Evolutionary conservation across 2,888 invertebrate species (phyloP).

Genomic region (Meandrusa payeni): DNA sequence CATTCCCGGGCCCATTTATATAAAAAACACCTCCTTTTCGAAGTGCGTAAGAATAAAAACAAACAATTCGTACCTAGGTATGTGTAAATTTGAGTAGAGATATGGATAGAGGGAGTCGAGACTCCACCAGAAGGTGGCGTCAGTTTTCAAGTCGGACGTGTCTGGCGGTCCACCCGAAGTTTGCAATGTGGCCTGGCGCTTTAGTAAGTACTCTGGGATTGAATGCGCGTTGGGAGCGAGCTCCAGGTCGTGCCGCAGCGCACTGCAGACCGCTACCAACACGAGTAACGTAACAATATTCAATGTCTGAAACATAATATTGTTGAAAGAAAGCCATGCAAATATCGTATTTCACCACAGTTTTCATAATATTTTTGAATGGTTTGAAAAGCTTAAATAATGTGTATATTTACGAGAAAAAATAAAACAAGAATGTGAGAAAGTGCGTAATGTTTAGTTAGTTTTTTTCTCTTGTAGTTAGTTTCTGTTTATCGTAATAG

Average conservation of each 20-base stretch:
- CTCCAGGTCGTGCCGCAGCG: background rate
- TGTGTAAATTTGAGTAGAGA: constrained; percentile 4
- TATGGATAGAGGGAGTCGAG: constrained; percentile 11
- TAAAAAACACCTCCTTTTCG: too few species aligned
- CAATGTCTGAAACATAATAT: constrained; percentile 19
- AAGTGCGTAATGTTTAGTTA: too few species aligned
- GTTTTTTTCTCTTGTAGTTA: too few species aligned
- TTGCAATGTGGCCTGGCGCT: constrained; percentile 14
- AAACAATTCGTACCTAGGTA: constrained; percentile 5
- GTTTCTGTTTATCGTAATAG: too few species aligned
- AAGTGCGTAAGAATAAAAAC: too few species aligned
- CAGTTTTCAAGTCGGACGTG: constrained; percentile 32
- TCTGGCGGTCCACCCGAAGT: constrained; percentile 13
- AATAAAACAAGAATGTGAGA: too few species aligned
- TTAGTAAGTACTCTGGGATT: constrained; percentile 12
- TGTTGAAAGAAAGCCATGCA: too few species aligned
- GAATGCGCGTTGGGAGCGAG: constrained; percentile 10
- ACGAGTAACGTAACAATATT: background rate
- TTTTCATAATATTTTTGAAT: too few species aligned
- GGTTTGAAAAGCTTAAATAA: too few species aligned
- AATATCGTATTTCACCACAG: too few species aligned
- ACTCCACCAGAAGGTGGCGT: constrained; percentile 31
- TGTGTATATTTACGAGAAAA: too few species aligned
- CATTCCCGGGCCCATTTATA: too few species aligned
- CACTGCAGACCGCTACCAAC: background rate